Evolutionary conservation across 2,888 invertebrate genomes (phyloP), one percentile per base, ranked within the genome.

Genomic region (Osedax frankpressi): DNA sequence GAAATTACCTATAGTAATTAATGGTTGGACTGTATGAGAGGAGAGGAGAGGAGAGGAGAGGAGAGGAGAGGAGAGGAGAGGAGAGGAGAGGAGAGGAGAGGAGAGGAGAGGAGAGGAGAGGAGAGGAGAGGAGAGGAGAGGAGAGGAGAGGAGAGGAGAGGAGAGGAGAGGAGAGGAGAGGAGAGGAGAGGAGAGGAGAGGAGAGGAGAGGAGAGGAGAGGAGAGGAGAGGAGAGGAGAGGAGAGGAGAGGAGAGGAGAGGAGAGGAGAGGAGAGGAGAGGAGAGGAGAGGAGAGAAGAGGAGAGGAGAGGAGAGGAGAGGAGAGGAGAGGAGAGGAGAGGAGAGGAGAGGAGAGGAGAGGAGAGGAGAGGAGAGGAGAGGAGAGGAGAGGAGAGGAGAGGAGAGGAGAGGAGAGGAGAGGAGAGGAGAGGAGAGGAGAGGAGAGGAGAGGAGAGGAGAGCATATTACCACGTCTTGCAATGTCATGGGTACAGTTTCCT

Each of bases 61-160:
- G 62, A 19, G 71, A 28, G 71, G 71, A 30, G 71, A 70, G 62
- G 71, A 30, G 71, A 70, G 71, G 71, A 30, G 71, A 70, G 62
- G 71, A 30, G 71, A 70, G 71, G 71, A 30, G 71, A 70, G 62
- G 71, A 30, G 71, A 70, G 71, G 71, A 30, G 71, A 70, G 62
- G 71, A 30, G 71, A 70, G 71, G 71, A 30, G 71, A 70, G 62
- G 71, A 30, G 71, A 70, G 71, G 71, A 30, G 71, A 70, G 62
- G 71, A 30, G 71, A 70, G 71, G 68, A 24, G 71, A 70, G 62
- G 71, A 30, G 71, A 70, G 71, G 71, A 30, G 71, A 70, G 29
- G 62, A 30, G 71, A 62, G 29, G 71, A 30, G 29, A 62, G 71
- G 62, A 30, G 62, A 60, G 71, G 29, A n/a, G 68, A 19, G 71